These are phyloP conservation scores for Porites lutea DNA, from an alignment of 64 coral and sea anemone genomes.

Conservation along the genomic window DNA sequence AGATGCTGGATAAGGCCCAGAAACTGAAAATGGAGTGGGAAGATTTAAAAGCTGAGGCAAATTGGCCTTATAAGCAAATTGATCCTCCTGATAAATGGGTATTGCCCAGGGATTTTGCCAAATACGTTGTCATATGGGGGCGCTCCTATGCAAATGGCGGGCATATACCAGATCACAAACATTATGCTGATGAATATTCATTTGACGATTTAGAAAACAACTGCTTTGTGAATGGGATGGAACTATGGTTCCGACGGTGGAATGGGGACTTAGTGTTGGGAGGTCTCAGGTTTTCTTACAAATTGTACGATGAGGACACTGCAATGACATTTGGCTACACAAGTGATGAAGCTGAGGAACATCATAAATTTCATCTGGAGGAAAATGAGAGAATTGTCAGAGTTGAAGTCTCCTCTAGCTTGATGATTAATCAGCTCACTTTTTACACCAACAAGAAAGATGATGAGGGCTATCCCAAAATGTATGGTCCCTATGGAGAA, in stretches of 20 bases:
- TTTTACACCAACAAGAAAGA: slow-evolving; percentile 82
- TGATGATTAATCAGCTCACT: slow-evolving; percentile 85
- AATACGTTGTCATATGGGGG: slow-evolving; percentile 48
- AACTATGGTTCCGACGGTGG: slow-evolving; percentile 90
- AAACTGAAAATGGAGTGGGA: neutral
- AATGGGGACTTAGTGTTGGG: slow-evolving; percentile 84
- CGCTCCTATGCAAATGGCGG: slow-evolving; percentile 57
- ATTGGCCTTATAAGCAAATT: neutral
- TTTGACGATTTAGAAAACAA: slow-evolving; percentile 27
- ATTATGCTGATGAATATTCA: slow-evolving; percentile 42
- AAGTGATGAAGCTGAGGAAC: slow-evolving; percentile 19
- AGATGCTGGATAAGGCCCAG: slow-evolving; percentile 44
- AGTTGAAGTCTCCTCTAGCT: slow-evolving; percentile 75
- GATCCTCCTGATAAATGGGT: slow-evolving; percentile 10
- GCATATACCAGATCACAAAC: slow-evolving; percentile 23
- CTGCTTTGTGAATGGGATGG: slow-evolving; percentile 80
- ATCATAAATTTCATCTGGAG: slow-evolving; percentile 74
- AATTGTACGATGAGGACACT: slow-evolving; percentile 17
- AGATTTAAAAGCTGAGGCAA: too few relatives aligned
- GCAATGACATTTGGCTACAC: slow-evolving; percentile 52
- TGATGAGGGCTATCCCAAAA: slow-evolving; percentile 41
- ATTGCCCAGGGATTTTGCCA: slow-evolving; percentile 68
- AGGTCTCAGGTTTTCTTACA: slow-evolving; percentile 81
- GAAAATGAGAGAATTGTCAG: slow-evolving; percentile 78
- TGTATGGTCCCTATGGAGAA: slow-evolving; percentile 81